These are phyloP conservation scores for Eutolmus rufibarbis DNA, from an alignment of 2,888 invertebrate species.

Conservation along the genomic window DNA sequence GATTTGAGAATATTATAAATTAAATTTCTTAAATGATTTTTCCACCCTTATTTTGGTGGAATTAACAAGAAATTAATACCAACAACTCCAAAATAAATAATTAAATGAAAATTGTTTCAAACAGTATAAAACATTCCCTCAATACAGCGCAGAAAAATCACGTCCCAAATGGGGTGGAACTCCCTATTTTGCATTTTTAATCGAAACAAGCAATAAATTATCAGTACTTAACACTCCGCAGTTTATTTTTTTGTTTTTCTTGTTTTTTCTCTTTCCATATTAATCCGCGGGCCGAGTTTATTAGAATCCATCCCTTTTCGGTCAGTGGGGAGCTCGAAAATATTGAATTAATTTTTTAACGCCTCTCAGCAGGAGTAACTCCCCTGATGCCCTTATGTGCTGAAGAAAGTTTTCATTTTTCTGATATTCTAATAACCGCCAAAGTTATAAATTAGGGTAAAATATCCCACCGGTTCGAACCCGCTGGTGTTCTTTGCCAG, in stretches of 20 bases:
- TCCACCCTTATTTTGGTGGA: neutral
- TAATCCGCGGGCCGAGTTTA: conserved; percentile 36
- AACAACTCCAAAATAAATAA: neutral
- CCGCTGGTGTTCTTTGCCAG: neutral
- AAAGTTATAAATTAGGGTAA: conserved; percentile 43
- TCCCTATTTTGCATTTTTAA: conserved; percentile 40
- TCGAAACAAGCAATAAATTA: conserved; percentile 45
- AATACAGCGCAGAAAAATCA: neutral
- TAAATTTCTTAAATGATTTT: neutral
- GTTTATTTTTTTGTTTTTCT: neutral
- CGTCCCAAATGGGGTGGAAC: neutral
- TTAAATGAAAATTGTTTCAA: neutral
- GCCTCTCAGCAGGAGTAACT: neutral
- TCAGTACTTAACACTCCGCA: conserved; percentile 43
- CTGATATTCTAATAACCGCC: conserved; percentile 44
- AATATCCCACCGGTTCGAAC: neutral
- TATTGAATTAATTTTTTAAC: conserved; percentile 46
- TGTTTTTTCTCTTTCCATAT: conserved; percentile 15
- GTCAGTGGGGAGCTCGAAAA: conserved; percentile 38
- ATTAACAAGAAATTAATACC: neutral
- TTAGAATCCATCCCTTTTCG: neutral
- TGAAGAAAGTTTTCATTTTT: neutral
- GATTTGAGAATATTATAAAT: neutral
- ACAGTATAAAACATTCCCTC: neutral
- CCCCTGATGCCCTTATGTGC: neutral